Conservation (phyloP, 1,140 invertebrate species). For the Cydia amplana region DNA sequence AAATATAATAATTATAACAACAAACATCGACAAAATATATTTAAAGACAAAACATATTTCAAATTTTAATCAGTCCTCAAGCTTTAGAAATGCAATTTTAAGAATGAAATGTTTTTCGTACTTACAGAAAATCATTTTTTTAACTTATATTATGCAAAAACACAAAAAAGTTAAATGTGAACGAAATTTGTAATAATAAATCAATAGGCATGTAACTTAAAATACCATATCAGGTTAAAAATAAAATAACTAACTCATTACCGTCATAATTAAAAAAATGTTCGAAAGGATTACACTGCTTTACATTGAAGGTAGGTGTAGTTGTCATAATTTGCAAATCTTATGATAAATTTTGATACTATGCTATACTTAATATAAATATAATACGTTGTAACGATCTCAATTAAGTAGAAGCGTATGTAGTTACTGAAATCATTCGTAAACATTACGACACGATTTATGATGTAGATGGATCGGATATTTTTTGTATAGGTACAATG, state of each 20-base stretch:
- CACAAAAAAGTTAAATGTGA: slow-evolving; percentile 59
- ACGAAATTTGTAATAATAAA: slow-evolving; percentile 54
- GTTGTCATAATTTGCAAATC: slow-evolving; percentile 74
- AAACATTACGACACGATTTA: slow-evolving; percentile 48
- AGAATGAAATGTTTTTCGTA: slow-evolving; percentile 71
- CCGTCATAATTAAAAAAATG: slow-evolving; percentile 53
- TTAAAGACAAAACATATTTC: slow-evolving; percentile 78
- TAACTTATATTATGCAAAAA: slow-evolving; percentile 73
- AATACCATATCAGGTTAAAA: slow-evolving; percentile 57
- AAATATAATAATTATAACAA: slow-evolving; percentile 84
- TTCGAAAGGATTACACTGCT: slow-evolving; percentile 56
- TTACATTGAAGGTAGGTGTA: slow-evolving; percentile 60
- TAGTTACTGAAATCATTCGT: slow-evolving; percentile 55
- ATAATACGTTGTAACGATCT: slow-evolving; percentile 73
- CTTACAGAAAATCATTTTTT: slow-evolving; percentile 55
- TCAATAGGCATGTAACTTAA: slow-evolving; percentile 63
- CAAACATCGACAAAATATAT: slow-evolving; percentile 81
- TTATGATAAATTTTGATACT: slow-evolving; percentile 69
- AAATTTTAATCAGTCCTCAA: slow-evolving; percentile 75
- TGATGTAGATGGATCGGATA: background rate
- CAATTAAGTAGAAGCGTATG: slow-evolving; percentile 76
- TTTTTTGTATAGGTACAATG: background rate
- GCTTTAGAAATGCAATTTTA: slow-evolving; percentile 77
- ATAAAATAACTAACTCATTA: slow-evolving; percentile 49
- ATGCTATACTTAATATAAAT: slow-evolving; percentile 77